phyloP scores from a whole-genome alignment of 2,888 invertebrate genomes.

The Andrena fulva region DNA sequence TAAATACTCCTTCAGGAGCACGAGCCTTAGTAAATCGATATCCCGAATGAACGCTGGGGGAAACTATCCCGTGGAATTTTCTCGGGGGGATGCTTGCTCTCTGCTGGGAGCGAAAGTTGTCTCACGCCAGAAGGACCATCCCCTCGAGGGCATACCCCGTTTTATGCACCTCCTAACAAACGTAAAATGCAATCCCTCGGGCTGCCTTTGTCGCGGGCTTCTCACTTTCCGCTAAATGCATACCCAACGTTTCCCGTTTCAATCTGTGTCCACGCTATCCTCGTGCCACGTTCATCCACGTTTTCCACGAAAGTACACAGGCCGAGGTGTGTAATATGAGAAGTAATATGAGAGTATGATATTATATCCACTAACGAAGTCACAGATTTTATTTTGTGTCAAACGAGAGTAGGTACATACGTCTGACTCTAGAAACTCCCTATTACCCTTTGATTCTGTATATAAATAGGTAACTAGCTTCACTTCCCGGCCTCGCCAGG shows the following conservation, averaged over 20 bases:
- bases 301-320: not conserved
- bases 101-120: slow-evolving; percentile 15
- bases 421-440: too few species aligned
- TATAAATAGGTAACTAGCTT: too few species aligned
- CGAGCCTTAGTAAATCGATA: slow-evolving; percentile 33
- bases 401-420: too few species aligned
- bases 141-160: not conserved
- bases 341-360: too few species aligned
- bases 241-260: not conserved
- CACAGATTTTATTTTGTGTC: too few species aligned
- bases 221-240: not conserved
- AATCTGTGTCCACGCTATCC: not conserved
- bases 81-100: not conserved
- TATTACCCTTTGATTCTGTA: too few species aligned
- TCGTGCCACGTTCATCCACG: not conserved
- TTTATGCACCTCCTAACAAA: not conserved
- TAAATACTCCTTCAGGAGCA: not conserved
- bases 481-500: too few species aligned
- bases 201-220: not conserved
- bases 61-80: not conserved
- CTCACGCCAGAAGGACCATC: slow-evolving; percentile 22
- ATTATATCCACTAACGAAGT: too few species aligned
- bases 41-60: not conserved
- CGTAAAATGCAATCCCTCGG: slow-evolving; percentile 14
- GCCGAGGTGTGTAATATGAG: too few species aligned